Base-by-base conservation (phyloP, 2,888 invertebrate species). In the Ophion ventricosus region DNA sequence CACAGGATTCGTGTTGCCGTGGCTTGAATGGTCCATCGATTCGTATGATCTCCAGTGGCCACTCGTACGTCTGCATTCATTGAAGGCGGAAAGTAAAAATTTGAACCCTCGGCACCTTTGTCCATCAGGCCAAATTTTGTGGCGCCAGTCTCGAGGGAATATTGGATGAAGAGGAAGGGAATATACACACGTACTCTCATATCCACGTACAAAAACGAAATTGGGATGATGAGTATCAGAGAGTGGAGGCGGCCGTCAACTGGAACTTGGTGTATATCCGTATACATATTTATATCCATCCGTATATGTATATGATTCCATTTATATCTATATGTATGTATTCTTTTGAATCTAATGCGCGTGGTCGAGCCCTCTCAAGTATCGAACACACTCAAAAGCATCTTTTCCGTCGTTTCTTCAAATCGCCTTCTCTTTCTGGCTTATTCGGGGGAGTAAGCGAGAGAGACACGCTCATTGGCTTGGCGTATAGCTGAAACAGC, bases 331-430 rank as follows among this genome's bases (percentile, higher is more conserved):
- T 4, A 14, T 4, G 49, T 17, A 49, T 4, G 14, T 14, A 4
- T 49, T 17, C 49, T 49, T 49, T 49, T 49, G 49, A 11, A 35
- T 35, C 35, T 0, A 11, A 29, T 43, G 59, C 40, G 35, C 63
- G 26, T 20, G 23, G 74, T 29, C 5, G 56, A 75, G 76, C 57
- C 76, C 76, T 66, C 43, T 61, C 54, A 17, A 82, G 73, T 82
- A 80, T 77, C 85, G 80, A 85, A 85, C 61, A 76, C 82, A 82
- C 80, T 80, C 20, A 74, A 80, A 82, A 80, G 67, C 78, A 83
- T 26, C 66, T 80, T 79, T 83, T 75, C 73, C 63, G 25, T 59
- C 29, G 40, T 56, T 73, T 64, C 66, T 74, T 49, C 25, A 59
- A 49, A 20, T 69, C n/a, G 25, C 54, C 25, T 59, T 69, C 75